These are phyloP conservation scores for Drosophila ogumai DNA, from an alignment of 1,140 invertebrate species.

Conservation along the genomic window DNA sequence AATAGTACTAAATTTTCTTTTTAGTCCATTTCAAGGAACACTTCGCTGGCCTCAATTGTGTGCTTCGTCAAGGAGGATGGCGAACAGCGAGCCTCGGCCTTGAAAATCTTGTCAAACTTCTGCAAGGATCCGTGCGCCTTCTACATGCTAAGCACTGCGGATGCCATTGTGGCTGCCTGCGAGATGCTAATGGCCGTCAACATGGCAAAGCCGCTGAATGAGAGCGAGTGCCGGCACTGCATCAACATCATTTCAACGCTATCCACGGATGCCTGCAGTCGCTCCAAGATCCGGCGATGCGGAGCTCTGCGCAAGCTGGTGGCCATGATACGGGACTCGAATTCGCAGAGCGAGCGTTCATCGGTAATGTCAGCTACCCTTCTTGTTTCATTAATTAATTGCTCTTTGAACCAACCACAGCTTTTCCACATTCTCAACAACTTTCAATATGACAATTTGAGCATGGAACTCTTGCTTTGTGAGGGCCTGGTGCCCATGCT, in stretches of 20 bases:
- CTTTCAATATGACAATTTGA: conserved; percentile 83
- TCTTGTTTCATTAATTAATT: background rate
- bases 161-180: conserved; percentile 79
- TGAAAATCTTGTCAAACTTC: conserved; percentile 83
- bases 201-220: conserved; percentile 65
- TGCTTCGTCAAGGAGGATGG: conserved; percentile 75
- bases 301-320: conserved; percentile 79
- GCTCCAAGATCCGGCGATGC: conserved; percentile 78
- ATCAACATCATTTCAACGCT: conserved; percentile 80
- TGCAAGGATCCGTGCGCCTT: conserved; percentile 75
- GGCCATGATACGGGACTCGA: conserved; percentile 72
- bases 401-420: conserved; percentile 28
- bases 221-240: conserved; percentile 74
- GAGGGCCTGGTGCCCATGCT: conserved; percentile 75
- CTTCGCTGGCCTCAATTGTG: conserved; percentile 69
- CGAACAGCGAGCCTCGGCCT: conserved; percentile 62
- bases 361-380: conserved; percentile 34
- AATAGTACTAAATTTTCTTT: background rate
- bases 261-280: conserved; percentile 79
- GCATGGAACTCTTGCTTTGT: conserved; percentile 78
- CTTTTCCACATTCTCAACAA: conserved; percentile 78
- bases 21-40: conserved; percentile 52
- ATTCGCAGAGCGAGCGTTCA: conserved; percentile 70
- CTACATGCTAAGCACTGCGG: conserved; percentile 73
- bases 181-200: conserved; percentile 73